phyloP scores from a whole-genome alignment of 2,888 invertebrate genomes.

The Stenurella melanura region DNA sequence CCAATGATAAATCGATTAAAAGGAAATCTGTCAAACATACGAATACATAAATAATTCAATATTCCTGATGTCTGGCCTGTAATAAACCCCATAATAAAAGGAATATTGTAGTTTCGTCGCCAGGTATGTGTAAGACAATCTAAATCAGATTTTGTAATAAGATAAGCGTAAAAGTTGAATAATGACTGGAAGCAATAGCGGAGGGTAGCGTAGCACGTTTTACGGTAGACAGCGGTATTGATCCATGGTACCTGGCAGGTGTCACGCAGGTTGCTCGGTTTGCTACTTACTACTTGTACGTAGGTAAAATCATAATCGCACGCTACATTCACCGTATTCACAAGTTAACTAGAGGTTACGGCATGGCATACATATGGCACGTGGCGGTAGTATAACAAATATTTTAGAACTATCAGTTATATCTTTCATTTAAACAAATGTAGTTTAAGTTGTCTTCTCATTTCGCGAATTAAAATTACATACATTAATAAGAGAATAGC shows the following conservation, averaged over 20 bases:
- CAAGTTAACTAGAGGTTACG: conserved; percentile 7
- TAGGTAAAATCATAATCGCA: conserved; percentile 7
- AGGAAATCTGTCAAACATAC: not conserved
- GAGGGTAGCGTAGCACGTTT: conserved; percentile 48
- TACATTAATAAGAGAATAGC: too few species aligned
- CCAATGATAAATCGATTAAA: too few species aligned
- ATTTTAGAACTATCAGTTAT: conserved; percentile 4
- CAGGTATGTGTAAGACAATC: conserved; percentile 15
- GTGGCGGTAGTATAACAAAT: not conserved
- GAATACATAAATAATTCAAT: not conserved
- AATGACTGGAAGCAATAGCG: conserved; percentile 31
- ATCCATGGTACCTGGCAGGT: conserved; percentile 60
- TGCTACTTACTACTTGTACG: conserved; percentile 3
- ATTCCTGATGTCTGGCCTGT: too few species aligned
- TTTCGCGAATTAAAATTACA: too few species aligned
- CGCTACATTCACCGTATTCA: not conserved
- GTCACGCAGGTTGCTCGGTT: conserved; percentile 48
- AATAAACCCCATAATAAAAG: not conserved
- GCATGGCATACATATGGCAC: conserved; percentile 8
- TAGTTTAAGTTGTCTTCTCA: not conserved
- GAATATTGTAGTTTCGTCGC: not conserved
- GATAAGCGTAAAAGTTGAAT: conserved; percentile 30
- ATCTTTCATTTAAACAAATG: not conserved
- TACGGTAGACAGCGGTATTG: conserved; percentile 60
- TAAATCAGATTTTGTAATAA: conserved; percentile 14